A percentile compares a stretch with the other conserved stretches of the same genome.
phyloP scores from a whole-genome alignment of 2,888 invertebrate genomes.

The Eristalis intricaria region DNA sequence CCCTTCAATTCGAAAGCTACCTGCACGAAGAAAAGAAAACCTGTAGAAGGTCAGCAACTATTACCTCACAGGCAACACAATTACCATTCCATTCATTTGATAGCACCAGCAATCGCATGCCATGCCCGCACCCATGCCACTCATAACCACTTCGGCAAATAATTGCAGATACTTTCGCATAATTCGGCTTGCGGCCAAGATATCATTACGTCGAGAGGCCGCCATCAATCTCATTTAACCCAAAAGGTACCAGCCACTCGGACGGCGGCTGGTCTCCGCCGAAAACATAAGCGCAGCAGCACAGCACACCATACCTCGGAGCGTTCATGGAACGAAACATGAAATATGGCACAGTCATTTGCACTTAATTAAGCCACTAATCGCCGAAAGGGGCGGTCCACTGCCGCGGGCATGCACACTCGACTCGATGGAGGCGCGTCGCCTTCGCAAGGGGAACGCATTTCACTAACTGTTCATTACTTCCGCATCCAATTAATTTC shows the following conservation, averaged over 20 bases:
- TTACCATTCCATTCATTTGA: no score
- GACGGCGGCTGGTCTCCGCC: neutral
- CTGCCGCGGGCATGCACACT: neutral
- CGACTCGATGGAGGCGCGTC: neutral
- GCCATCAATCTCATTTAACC: slow-evolving; percentile 45
- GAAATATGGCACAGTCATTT: slow-evolving; percentile 57
- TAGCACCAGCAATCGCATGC: neutral
- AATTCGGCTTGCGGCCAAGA: slow-evolving; percentile 22
- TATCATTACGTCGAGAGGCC: slow-evolving; percentile 26
- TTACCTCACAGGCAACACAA: neutral
- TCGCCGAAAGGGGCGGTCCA: slow-evolving; percentile 26
- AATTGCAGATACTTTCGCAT: slow-evolving; percentile 33
- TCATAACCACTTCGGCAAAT: neutral
- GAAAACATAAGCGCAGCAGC: neutral
- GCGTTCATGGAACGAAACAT: slow-evolving; percentile 10
- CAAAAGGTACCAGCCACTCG: neutral
- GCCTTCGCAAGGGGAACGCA: slow-evolving; percentile 39
- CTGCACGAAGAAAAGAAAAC: no score
- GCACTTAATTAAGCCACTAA: slow-evolving; percentile 66
- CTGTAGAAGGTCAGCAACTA: neutral
- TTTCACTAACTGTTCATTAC: slow-evolving; percentile 70
- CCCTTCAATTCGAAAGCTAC: no score
- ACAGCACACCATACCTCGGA: neutral
- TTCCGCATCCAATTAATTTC: slow-evolving; percentile 71
- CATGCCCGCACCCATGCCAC: neutral